Base-by-base conservation (phyloP, 2,888 invertebrate genomes). In the Isoperla grammatica region DNA sequence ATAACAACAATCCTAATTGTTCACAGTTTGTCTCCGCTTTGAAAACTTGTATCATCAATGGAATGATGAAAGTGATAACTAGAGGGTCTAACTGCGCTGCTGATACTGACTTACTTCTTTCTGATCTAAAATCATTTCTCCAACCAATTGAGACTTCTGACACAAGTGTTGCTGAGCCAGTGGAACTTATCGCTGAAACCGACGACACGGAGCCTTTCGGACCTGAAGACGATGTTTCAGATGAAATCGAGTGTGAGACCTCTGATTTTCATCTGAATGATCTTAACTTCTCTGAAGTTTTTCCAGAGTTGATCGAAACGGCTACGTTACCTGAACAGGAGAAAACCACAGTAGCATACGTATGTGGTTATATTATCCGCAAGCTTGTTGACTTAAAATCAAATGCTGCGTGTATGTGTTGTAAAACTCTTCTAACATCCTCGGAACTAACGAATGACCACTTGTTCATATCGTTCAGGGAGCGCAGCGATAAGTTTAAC, bases 231-330 rank as follows among this genome's bases (percentile, higher is more conserved):
- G n/a, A n/a, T n/a, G 13, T 40, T 3, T 13, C 13, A n/a, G 40
- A 40, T 40, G 40, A 40, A 40, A 49, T 49, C 13, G 23, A 49
- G 22, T 22, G 22, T 23, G 49, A 49, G 12, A 49, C 19, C 23
- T 49, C 49, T 2, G 49, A 49, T n/a, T 49, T 49, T 3, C 19
- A 49, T 12, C 23, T 20, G 20, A 23, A 49, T 12, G 49, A 23
- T 2, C n/a, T 19, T 22, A 23, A 49, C 23, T 49, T 49, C 23
- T 9, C 49, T 5, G 49, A 49, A 22, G 49, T 49, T 12, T 15
- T 40, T 5, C 13, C 4, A 40, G 45, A 12, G 17, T 15, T 45
- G 13, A 45, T 13, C 11, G 15, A 45, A 12, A 19, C 15, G 9
- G 17, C 45, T 15, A 19, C 15, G 2, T 19, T 45, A 15, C 45